Evolutionary conservation across 1,140 invertebrate species (phyloP).

Genomic region (Kradibia gibbosae): DNA sequence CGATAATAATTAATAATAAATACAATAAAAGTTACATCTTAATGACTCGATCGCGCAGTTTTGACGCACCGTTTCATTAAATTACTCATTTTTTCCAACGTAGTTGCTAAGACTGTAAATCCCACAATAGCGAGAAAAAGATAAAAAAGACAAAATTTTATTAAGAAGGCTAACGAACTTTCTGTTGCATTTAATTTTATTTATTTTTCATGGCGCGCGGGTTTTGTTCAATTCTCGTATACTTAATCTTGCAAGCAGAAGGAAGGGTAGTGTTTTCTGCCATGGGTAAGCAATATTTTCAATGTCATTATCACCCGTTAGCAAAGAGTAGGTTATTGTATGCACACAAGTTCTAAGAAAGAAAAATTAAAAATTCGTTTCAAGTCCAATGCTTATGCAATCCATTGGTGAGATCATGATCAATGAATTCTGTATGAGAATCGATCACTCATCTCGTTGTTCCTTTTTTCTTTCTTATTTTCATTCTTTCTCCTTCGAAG

Average conservation of each 20-base stretch:
- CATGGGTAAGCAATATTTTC: not conserved
- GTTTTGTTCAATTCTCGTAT: not conserved
- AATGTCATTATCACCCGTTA: not conserved
- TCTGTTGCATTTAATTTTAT: slow-evolving; percentile 14
- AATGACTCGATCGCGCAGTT: slow-evolving; percentile 52
- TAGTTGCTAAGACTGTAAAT: not conserved
- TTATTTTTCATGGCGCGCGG: not conserved
- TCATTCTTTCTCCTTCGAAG: not conserved
- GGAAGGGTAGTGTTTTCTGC: not conserved
- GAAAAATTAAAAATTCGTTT: slow-evolving; percentile 1
- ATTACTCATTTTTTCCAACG: not conserved
- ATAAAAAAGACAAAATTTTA: not conserved
- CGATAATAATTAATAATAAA: not conserved
- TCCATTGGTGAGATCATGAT: slow-evolving; percentile 34
- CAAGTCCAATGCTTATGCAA: not conserved
- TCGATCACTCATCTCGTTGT: not conserved
- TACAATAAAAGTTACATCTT: slow-evolving; percentile 33
- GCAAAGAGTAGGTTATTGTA: not conserved
- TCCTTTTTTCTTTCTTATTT: not conserved
- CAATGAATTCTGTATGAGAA: not conserved
- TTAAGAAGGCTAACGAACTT: slow-evolving; percentile 7
- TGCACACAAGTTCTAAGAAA: not conserved
- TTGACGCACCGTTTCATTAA: slow-evolving; percentile 14
- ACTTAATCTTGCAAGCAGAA: not conserved
- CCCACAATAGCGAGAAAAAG: not conserved